Percentiles rank a stretch among this genome's conserved stretches.
phyloP scores from a whole-genome alignment of 2,113 vertebrate genomes.

The Ciconia stormi region DNA sequence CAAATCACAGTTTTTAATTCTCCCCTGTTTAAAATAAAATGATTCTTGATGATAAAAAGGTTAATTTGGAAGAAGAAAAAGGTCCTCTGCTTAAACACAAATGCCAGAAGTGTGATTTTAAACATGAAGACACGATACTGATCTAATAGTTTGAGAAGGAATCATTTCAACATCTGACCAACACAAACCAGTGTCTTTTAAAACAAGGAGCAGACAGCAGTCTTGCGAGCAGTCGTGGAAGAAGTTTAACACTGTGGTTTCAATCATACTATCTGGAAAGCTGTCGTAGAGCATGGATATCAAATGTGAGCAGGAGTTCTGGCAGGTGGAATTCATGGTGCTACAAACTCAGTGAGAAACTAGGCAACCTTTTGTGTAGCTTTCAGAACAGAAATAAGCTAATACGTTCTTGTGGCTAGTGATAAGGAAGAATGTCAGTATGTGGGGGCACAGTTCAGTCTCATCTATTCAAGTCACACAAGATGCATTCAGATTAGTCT shows the following conservation, averaged over 20 bases:
- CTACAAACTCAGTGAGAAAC: constrained; percentile 20
- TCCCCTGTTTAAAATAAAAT: background rate
- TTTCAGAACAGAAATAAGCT: constrained; percentile 43
- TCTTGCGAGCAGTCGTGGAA: background rate
- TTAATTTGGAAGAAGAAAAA: constrained; percentile 40
- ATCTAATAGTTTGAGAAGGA: background rate
- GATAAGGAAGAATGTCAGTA: background rate
- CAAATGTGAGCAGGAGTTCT: background rate
- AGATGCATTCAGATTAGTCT: background rate
- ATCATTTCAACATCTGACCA: background rate
- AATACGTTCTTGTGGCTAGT: background rate
- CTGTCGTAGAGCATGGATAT: background rate
- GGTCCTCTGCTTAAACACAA: background rate
- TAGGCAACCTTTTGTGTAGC: background rate
- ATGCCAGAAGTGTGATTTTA: background rate
- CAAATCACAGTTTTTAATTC: background rate
- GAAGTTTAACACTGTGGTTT: background rate
- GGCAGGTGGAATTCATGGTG: constrained; percentile 54
- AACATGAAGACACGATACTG: background rate
- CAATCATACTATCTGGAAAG: background rate
- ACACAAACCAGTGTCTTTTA: background rate
- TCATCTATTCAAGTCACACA: background rate
- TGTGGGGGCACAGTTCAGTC: background rate
- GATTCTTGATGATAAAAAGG: background rate
- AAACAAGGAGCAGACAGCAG: constrained; percentile 24